phyloP scores from a whole-genome alignment of 2,888 invertebrate species.

The Dryocosmus kuriphilus region DNA sequence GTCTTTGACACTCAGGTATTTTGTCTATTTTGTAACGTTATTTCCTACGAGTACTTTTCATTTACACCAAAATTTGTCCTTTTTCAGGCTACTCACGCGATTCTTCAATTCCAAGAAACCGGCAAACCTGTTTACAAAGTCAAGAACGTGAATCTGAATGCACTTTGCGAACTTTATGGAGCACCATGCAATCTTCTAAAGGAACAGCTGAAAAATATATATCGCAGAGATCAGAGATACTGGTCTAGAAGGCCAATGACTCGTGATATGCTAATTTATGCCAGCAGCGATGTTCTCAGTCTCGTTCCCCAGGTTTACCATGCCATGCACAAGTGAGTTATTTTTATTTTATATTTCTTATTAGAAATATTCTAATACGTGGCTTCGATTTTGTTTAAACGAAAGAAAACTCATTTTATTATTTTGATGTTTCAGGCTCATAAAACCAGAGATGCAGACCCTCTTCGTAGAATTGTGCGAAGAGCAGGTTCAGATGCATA shows the following conservation, averaged over 20 bases:
- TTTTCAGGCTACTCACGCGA: conserved; percentile 89
- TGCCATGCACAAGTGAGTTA: conserved; percentile 81
- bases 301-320: conserved; percentile 91
- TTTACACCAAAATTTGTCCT: not conserved
- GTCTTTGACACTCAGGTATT: conserved; percentile 93
- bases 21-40: not conserved
- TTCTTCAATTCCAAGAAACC: conserved; percentile 93
- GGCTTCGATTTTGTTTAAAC: not conserved
- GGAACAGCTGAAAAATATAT: conserved; percentile 92
- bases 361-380: not conserved
- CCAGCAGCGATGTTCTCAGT: conserved; percentile 92
- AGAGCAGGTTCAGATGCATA: conserved; percentile 89
- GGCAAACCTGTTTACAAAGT: conserved; percentile 96
- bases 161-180: conserved; percentile 92
- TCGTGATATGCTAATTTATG: conserved; percentile 94
- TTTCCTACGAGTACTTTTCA: not conserved
- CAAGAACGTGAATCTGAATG: conserved; percentile 94
- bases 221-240: conserved; percentile 90
- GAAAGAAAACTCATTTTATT: not conserved
- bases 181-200: conserved; percentile 94
- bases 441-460: conserved; percentile 85
- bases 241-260: conserved; percentile 94
- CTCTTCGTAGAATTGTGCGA: conserved; percentile 91
- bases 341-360: not conserved
- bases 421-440: conserved; percentile 78